These are phyloP conservation scores for Desoria tigrina DNA, from an alignment of 2,888 invertebrate species.

Conservation along the genomic window DNA sequence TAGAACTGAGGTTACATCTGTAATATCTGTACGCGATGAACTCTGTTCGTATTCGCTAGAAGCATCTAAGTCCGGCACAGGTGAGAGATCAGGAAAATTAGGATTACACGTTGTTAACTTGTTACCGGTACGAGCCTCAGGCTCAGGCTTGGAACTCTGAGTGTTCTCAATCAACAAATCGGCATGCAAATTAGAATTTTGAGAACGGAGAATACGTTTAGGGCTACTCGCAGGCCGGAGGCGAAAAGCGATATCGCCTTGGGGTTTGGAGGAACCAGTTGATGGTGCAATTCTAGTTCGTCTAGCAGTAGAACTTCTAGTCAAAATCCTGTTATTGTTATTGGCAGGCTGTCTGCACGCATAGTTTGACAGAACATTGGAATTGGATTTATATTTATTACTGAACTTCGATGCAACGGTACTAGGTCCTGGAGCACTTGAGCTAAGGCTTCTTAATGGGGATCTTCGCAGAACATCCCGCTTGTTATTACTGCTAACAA, in stretches of 20 bases:
- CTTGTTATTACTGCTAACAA: constrained; percentile 13
- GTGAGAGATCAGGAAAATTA: too few species aligned
- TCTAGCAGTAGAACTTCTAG: constrained; percentile 3
- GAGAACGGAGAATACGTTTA: constrained; percentile 3
- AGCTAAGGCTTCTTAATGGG: neutral
- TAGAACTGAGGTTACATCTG: too few species aligned
- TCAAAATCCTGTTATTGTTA: neutral
- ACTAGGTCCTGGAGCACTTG: neutral
- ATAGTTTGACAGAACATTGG: neutral
- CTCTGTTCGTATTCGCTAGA: too few species aligned
- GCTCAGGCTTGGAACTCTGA: too few species aligned
- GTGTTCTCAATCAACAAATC: too few species aligned
- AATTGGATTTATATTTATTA: neutral
- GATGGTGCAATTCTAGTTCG: neutral
- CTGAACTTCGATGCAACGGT: neutral
- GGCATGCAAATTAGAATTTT: neutral
- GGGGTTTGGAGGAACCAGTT: neutral
- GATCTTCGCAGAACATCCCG: constrained; percentile 6
- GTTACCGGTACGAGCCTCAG: too few species aligned
- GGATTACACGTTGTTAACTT: too few species aligned
- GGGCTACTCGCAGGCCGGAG: neutral
- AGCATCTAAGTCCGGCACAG: too few species aligned
- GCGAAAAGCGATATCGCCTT: neutral
- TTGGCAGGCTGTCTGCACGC: neutral
- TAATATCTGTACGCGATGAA: too few species aligned